phyloP scores from a whole-genome alignment of 2,797 vertebrate genomes.

The Agapornis canus region DNA sequence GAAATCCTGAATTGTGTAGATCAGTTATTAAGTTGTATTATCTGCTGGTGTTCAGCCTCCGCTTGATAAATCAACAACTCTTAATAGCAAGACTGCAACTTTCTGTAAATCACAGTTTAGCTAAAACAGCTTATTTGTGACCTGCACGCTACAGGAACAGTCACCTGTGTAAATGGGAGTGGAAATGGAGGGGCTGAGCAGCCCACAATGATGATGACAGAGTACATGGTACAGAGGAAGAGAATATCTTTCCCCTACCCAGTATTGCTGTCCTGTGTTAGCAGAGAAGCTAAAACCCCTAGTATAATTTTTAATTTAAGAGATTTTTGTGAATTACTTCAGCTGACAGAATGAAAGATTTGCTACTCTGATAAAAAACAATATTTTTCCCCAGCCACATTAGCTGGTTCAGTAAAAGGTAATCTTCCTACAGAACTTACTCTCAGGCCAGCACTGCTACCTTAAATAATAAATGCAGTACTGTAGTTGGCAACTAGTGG shows the following conservation, averaged over 20 bases:
- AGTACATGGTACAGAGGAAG: neutral
- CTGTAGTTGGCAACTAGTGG: neutral
- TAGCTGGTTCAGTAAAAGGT: neutral
- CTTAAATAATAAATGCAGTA: neutral
- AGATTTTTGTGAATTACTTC: neutral
- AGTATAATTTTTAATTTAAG: neutral
- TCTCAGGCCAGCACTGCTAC: neutral
- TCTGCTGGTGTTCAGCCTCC: neutral
- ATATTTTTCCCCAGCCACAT: neutral
- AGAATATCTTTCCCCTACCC: neutral
- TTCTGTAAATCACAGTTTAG: neutral
- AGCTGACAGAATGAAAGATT: neutral
- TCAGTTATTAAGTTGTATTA: slow-evolving; percentile 21
- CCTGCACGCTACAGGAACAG: neutral
- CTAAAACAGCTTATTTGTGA: neutral
- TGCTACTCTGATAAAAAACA: neutral
- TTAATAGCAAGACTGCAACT: neutral
- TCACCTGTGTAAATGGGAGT: neutral
- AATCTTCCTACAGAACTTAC: neutral
- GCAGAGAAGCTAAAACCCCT: neutral
- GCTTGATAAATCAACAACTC: slow-evolving; percentile 21
- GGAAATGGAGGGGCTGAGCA: neutral
- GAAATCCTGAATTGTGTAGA: neutral
- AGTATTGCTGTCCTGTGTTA: neutral
- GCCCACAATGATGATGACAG: neutral